Conservation (phyloP, 2,888 invertebrate genomes). For the Plagiodera versicolora region DNA sequence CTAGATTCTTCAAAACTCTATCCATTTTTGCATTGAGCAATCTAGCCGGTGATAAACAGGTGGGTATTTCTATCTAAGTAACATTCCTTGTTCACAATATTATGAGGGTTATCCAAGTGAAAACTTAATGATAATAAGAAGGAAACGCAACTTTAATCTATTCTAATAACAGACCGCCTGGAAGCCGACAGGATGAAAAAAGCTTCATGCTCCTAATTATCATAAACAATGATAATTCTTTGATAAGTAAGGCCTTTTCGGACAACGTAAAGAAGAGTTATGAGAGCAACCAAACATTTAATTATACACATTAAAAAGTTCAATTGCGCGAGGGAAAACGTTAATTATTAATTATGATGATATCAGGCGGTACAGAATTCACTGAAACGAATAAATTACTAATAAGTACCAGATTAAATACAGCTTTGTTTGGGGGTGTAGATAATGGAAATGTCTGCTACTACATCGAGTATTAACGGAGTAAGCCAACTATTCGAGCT, state of each 20-base stretch:
- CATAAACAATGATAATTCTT: slow-evolving; percentile 23
- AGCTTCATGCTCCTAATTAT: slow-evolving; percentile 17
- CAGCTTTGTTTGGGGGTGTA: not conserved
- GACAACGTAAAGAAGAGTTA: slow-evolving; percentile 14
- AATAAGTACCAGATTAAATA: not conserved
- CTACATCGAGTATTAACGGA: too few relatives aligned
- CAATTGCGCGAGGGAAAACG: slow-evolving; percentile 12
- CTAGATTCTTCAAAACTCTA: too few relatives aligned
- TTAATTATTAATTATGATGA: slow-evolving; percentile 15
- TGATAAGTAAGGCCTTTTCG: slow-evolving; percentile 18
- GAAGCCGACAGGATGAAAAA: not conserved
- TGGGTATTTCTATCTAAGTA: slow-evolving; percentile 8
- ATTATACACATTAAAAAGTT: slow-evolving; percentile 16
- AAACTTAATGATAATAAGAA: slow-evolving; percentile 15
- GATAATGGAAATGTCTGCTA: too few relatives aligned
- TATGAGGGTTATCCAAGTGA: slow-evolving; percentile 19
- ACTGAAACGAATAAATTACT: slow-evolving; percentile 4
- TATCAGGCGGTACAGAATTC: slow-evolving; percentile 8
- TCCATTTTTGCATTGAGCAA: too few relatives aligned
- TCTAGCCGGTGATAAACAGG: too few relatives aligned
- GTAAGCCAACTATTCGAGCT: too few relatives aligned
- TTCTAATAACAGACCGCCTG: slow-evolving; percentile 11
- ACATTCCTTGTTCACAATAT: slow-evolving; percentile 20
- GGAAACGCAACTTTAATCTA: not conserved
- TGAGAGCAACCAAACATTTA: slow-evolving; percentile 15